A percentile compares a stretch with the other conserved stretches of the same genome.
Conservation (phyloP, 2,113 vertebrate species). For the Crypturellus undulatus region DNA sequence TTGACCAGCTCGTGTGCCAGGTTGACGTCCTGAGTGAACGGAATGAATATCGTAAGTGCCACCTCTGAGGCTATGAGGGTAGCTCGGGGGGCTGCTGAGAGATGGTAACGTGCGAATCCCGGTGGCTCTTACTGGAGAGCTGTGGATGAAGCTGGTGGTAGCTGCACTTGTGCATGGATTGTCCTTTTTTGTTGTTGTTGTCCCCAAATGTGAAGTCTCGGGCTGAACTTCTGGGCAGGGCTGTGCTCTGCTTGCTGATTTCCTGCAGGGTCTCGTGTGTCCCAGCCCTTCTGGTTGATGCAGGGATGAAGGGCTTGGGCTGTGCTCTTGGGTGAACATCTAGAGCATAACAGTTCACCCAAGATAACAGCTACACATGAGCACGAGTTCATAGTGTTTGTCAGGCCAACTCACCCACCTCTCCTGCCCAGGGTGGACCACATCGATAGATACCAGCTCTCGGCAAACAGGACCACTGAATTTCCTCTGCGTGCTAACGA, state of each 20-base stretch:
- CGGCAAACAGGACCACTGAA: background rate
- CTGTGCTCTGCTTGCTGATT: background rate
- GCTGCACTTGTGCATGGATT: background rate
- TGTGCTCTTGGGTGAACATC: background rate
- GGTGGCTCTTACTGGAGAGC: no score
- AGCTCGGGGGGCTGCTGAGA: background rate
- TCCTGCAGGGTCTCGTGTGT: accelerated
- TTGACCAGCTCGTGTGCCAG: constrained; percentile 85
- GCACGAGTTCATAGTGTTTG: no score
- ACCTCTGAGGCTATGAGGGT: background rate
- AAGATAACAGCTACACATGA: no score
- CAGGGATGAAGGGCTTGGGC: background rate
- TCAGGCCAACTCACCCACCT: background rate
- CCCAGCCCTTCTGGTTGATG: background rate
- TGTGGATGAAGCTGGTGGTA: accelerated
- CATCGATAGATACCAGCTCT: background rate
- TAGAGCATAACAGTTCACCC: background rate
- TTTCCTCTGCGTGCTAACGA: background rate
- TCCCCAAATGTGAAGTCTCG: accelerated
- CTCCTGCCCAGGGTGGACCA: background rate
- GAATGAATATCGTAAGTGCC: constrained; percentile 89
- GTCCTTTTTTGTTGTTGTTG: no score
- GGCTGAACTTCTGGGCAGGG: background rate
- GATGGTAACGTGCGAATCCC: accelerated
- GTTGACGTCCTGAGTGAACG: constrained; percentile 88